These are phyloP conservation scores for Apis mellifera DNA, from an alignment of 1,140 invertebrate species.

Conservation along the genomic window Amel_HAv3.1 CM009931.2:14867501-14868000, in stretches of 20 bases:
- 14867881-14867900: constrained; percentile 18
- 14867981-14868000: background rate
- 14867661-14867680: background rate
- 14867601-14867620: constrained; percentile 5
- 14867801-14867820: background rate
- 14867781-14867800: background rate
- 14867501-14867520: constrained; percentile 14
- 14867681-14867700: background rate
- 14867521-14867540: constrained; percentile 16
- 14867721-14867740: background rate
- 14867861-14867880: constrained; percentile 21
- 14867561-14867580: constrained; percentile 15
- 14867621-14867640: background rate
- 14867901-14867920: constrained; percentile 35
- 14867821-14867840: background rate
- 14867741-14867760: too few species aligned
- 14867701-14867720: background rate
- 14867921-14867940: background rate
- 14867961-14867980: background rate
- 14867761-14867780: background rate
- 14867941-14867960: background rate
- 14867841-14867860: background rate
- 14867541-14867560: constrained; percentile 9
- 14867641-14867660: background rate
- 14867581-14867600: constrained; percentile 23